These are phyloP conservation scores for Yponomeuta plumbellus DNA, from an alignment of 2,888 invertebrate species.

Conservation along the genomic window DNA sequence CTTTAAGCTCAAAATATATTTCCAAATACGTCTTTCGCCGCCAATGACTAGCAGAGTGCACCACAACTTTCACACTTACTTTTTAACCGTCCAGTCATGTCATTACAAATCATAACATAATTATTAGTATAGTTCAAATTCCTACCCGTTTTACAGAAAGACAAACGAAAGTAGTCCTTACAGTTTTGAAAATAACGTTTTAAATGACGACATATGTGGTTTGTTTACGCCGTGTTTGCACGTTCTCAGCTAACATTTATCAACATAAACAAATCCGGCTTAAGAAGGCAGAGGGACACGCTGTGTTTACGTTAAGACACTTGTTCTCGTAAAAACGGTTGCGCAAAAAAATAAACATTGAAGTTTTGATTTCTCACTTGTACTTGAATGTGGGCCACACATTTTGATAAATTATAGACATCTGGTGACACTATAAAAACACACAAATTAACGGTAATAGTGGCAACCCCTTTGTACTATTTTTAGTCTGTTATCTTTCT, in stretches of 20 bases:
- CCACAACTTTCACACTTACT: background rate
- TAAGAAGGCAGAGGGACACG: conserved; percentile 26
- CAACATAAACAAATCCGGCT: conserved; percentile 1
- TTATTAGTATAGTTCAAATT: background rate
- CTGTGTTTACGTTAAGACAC: conserved; percentile 54
- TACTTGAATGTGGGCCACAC: background rate
- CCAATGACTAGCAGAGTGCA: background rate
- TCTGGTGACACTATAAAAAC: background rate
- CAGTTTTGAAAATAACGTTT: background rate
- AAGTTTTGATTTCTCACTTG: conserved; percentile 1
- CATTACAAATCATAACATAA: background rate
- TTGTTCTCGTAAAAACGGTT: conserved; percentile 37
- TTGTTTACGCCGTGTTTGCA: background rate
- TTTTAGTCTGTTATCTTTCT: too few species aligned
- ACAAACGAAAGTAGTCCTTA: background rate
- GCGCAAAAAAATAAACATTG: conserved; percentile 16
- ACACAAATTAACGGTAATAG: too few species aligned
- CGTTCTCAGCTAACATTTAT: conserved; percentile 1
- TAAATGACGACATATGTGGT: background rate
- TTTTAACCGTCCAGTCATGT: background rate
- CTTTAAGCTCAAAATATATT: background rate
- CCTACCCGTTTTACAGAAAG: background rate
- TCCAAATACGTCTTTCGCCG: background rate
- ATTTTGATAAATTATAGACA: background rate
- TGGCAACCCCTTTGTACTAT: too few species aligned